Evolutionary conservation across 2,113 vertebrate species (phyloP).

Genomic region (Lepus timidus): DNA sequence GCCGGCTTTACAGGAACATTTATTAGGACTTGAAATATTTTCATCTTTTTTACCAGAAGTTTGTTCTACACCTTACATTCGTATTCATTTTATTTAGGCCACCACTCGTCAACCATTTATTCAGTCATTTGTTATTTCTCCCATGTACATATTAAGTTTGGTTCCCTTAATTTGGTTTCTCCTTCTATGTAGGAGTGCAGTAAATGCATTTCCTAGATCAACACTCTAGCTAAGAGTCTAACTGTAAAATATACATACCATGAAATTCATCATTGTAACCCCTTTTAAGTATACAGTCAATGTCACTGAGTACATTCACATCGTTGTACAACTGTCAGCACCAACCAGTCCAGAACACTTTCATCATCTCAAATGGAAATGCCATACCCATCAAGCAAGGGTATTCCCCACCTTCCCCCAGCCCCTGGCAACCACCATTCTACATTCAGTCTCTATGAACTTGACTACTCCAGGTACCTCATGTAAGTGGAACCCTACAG

Average conservation of each 20-base stretch:
- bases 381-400: neutral
- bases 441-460: neutral
- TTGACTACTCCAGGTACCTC: neutral
- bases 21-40: conserved; percentile 1
- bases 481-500: neutral
- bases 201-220: neutral
- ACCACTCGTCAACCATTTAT: neutral
- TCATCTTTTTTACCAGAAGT: conserved; percentile 1
- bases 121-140: neutral
- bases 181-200: neutral
- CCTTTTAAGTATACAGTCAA: neutral
- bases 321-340: neutral
- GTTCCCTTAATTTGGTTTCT: neutral
- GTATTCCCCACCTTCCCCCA: neutral
- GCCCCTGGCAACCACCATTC: neutral
- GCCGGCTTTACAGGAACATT: conserved; percentile 24
- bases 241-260: neutral
- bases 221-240: neutral
- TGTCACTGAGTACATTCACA: neutral
- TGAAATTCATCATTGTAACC: neutral
- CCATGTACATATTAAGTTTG: neutral
- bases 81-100: conserved; percentile 29
- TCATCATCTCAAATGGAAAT: neutral
- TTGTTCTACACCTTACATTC: neutral
- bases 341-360: neutral